Conservation (phyloP, 1,140 invertebrate species). For the Bursaphelenchus mucronatus region DNA sequence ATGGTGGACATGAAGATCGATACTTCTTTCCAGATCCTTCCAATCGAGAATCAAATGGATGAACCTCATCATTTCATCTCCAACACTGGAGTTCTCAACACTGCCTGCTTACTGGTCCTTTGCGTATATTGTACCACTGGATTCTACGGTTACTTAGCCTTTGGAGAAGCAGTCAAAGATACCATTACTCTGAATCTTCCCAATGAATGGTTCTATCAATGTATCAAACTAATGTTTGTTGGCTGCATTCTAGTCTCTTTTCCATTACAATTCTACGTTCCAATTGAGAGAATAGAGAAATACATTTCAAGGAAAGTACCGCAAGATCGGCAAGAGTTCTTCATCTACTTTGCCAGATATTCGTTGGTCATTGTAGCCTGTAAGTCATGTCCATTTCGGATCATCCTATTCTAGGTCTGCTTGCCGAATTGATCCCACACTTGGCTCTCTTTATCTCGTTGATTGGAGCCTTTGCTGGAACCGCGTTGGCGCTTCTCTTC, state of each 20-base stretch:
- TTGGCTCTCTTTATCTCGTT: constrained; percentile 32
- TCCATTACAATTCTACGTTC: constrained; percentile 52
- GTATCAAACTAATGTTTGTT: constrained; percentile 49
- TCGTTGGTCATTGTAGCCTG: constrained; percentile 42
- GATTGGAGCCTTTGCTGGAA: background rate
- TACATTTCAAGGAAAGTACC: constrained; percentile 44
- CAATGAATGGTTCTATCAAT: constrained; percentile 43
- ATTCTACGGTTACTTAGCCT: constrained; percentile 53
- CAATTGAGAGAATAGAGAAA: constrained; percentile 49
- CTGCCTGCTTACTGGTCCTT: constrained; percentile 46
- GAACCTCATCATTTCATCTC: constrained; percentile 51
- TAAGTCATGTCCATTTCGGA: constrained; percentile 22
- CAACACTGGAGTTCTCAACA: constrained; percentile 46
- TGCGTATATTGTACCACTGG: constrained; percentile 46
- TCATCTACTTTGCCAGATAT: constrained; percentile 42
- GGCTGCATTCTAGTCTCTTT: constrained; percentile 48
- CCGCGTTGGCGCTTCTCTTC: constrained; percentile 26
- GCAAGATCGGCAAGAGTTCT: constrained; percentile 29
- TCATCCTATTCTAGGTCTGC: constrained; percentile 25
- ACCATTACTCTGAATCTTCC: constrained; percentile 54
- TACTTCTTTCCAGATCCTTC: constrained; percentile 29
- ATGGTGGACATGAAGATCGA: background rate
- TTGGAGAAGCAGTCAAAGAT: constrained; percentile 55
- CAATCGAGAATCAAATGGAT: constrained; percentile 54
- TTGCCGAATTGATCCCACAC: constrained; percentile 51